Base-by-base conservation (phyloP, 2,888 invertebrate species). In the Trichopria drosophilae region DNA sequence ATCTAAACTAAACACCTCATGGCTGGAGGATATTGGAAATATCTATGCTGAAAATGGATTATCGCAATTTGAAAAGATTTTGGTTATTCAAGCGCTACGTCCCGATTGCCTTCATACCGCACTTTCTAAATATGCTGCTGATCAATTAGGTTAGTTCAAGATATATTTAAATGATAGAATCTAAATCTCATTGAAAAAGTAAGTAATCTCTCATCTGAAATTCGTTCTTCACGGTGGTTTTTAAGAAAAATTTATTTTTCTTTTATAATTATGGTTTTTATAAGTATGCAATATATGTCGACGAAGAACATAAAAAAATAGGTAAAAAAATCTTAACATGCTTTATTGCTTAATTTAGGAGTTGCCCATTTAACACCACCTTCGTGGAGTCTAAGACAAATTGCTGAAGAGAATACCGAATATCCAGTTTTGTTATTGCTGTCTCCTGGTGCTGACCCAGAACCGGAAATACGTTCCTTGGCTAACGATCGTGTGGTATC, bases 381-480 rank as follows among this genome's bases (percentile, higher is more conserved):
- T 4, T 73, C 81, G 10, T 77, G 84, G 62, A 81, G 80, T 50
- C 68, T 87, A 31, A 76, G 77, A 42, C 79, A 81, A 55, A 75
- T 84, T 18, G 77, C 80, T 23, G 76, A 79, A 36, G 85, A 85
- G 66, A 81, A 82, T 0, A 60, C 71, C 3, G 67, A 79, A 1
- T 66, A 70, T 0, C 87, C 89, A 63, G 84, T 92, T 44, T 77
- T 99, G 36, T 80, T 98, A 61, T 82, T 97, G 41, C 86, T 90
- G 29, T 87, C 92, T 43, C 85, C 93, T 18, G 97, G 96, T 20
- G 87, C 89, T 26, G 97, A 98, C 80, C 96, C 95, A 15, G 88
- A 93, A 1, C 82, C 84, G 16, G 93, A 93, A 72, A 79, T 94
- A 7, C 79, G 82, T 51, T 83, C 85, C 37, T 74, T 89, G 29